Percentiles rank a stretch among this genome's conserved stretches.
These are phyloP conservation scores for Cynopterus brachyotis DNA, from an alignment of 2,113 vertebrate genomes.

Conservation along the genomic window DNA sequence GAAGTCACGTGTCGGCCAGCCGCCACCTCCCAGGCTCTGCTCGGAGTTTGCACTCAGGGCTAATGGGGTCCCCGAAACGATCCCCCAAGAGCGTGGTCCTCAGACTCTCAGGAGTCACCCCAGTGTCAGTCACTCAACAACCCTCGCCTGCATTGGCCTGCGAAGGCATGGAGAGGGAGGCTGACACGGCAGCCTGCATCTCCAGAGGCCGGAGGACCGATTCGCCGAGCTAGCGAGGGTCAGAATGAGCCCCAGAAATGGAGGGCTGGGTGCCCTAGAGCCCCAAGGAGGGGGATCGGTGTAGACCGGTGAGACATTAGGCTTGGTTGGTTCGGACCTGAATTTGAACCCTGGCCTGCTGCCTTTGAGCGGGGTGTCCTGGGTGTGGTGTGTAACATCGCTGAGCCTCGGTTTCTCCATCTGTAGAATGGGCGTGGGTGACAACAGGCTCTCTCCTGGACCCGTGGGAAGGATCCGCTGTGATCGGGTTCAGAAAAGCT, in stretches of 20 bases:
- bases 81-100: not conserved
- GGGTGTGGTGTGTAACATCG: not conserved
- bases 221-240: rapidly evolving
- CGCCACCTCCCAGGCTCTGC: not conserved
- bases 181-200: not conserved
- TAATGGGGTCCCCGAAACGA: not conserved
- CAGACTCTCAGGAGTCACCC: not conserved
- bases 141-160: not conserved
- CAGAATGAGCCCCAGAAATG: not conserved
- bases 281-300: not conserved
- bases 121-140: rapidly evolving
- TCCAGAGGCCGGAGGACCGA: not conserved
- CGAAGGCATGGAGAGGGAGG: rapidly evolving
- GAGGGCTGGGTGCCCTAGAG: rapidly evolving
- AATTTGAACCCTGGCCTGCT: not conserved
- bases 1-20: rapidly evolving
- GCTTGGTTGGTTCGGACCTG: not conserved
- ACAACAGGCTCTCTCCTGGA: rapidly evolving
- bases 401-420: not conserved
- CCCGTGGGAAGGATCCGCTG: not conserved
- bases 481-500: not conserved
- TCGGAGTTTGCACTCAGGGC: not conserved
- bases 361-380: rapidly evolving
- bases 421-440: not conserved
- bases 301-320: rapidly evolving